Evolutionary conservation across 2,113 vertebrate genomes (phyloP).

Genomic region (Phrynosoma platyrhinos): DNA sequence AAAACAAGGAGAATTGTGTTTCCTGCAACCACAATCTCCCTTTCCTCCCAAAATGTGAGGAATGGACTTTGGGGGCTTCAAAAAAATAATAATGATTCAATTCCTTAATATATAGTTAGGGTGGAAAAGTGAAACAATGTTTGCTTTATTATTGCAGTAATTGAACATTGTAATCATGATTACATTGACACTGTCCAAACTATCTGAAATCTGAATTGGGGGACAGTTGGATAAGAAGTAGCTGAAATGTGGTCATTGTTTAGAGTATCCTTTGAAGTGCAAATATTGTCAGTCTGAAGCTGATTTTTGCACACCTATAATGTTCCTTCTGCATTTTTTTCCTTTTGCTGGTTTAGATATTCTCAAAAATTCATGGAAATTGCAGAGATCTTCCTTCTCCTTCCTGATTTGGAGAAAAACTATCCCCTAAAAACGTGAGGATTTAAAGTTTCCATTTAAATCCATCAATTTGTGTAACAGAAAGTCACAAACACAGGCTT

Average conservation of each 20-base stretch:
- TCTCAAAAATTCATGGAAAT: neutral
- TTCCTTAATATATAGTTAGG: too few relatives aligned
- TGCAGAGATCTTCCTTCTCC: neutral
- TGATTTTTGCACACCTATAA: neutral
- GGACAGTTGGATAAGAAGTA: neutral
- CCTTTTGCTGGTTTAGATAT: neutral
- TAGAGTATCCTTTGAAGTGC: neutral
- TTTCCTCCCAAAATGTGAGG: too few relatives aligned
- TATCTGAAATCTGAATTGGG: too few relatives aligned
- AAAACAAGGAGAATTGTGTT: too few relatives aligned
- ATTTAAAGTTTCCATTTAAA: neutral
- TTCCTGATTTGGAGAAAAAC: neutral
- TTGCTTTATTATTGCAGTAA: too few relatives aligned
- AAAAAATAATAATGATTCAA: too few relatives aligned
- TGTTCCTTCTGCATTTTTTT: neutral
- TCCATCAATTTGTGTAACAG: neutral
- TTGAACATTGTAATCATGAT: too few relatives aligned
- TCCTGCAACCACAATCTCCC: too few relatives aligned
- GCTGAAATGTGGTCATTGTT: neutral
- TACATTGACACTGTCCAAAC: too few relatives aligned
- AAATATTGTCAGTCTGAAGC: neutral
- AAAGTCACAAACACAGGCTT: neutral
- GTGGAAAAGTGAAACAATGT: too few relatives aligned
- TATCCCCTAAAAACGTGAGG: slow-evolving; percentile 3
- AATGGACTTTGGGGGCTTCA: too few relatives aligned